Evolutionary conservation across 2,113 vertebrate species (phyloP).

Genomic region (Austrofundulus limnaeus): DNA sequence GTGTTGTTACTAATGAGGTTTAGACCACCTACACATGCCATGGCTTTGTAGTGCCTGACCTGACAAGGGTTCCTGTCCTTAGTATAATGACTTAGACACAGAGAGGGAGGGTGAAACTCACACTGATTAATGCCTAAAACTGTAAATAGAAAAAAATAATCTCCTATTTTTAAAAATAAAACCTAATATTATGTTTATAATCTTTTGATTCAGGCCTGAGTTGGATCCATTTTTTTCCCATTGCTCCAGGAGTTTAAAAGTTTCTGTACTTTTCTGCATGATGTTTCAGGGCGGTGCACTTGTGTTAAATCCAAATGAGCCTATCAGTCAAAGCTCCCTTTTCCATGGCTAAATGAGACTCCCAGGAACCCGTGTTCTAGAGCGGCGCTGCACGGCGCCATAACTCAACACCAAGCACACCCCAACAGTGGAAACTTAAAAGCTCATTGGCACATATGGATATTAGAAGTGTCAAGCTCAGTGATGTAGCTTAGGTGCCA

Average conservation of each 20-base stretch:
- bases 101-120: conserved; percentile 23
- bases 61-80: conserved; percentile 80
- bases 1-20: conserved; percentile 83
- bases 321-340: conserved; percentile 63
- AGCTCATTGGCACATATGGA: conserved; percentile 73
- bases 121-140: conserved; percentile 22
- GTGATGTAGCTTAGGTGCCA: conserved; percentile 76
- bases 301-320: conserved; percentile 65
- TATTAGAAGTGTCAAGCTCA: conserved; percentile 76
- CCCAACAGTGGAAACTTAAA: conserved; percentile 72
- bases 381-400: conserved; percentile 46
- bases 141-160: conserved; percentile 6
- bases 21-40: conserved; percentile 83
- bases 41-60: conserved; percentile 87
- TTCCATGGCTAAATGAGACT: conserved; percentile 69
- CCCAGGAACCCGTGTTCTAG: conserved; percentile 51
- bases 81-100: conserved; percentile 67
- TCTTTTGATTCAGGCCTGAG: neutral
- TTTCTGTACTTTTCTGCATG: conserved; percentile 47
- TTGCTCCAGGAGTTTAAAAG: conserved; percentile 28
- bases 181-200: neutral
- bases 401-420: conserved; percentile 73
- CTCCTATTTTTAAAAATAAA: too few relatives aligned
- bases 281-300: conserved; percentile 52
- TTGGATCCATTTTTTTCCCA: neutral